Base-by-base conservation (phyloP, 53 echinoderm and acorn worm species). In the Henricia sp. region DNA sequence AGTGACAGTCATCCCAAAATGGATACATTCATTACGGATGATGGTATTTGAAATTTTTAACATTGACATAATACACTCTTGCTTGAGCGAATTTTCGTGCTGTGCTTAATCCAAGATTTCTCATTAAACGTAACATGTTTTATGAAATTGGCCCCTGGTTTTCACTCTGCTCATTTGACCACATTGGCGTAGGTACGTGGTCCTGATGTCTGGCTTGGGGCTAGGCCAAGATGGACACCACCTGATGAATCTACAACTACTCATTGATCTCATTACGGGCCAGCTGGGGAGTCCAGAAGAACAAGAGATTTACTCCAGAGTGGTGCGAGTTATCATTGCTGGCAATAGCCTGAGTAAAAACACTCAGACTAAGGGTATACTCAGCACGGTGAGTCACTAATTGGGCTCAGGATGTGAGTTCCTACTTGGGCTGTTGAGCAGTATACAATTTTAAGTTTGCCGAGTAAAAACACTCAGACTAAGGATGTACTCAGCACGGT, bases 241-340 rank as follows among this genome's bases (percentile, higher is more conserved):
- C 50, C 82, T 91, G n/a, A 95, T 99, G 99, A 90, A 84, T 28
- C 89, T 99, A n/a, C 99, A 99, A 70, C 82, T 99, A 52, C 67
- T 99, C 70, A 85, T 99, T 26, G 99, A 99, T 52, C 69, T 95
- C 26, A 92, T 95, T 43, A 97, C 99, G 6, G 99, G 99, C 62
- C 94, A 99, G 69, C 88, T 99, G 14, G 99, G 99, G 46, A 88
- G 90, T 29, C 52, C 86, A 24, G 91, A 86, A 48, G 94, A 95
- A 54, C 99, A 99, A 77, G 85, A 95, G 85, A 88, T 84, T 87
- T 95, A 80, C 83, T 92, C 99, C 9, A 99, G 92, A 83, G 92
- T 99, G 1, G 87, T 99, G 1, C 80, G 95, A 63, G 94, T 99
- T 48, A 92, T 95, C 68, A 27, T 95, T 3, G 99, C 99, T 39